These are phyloP conservation scores for Cheilosia vernalis DNA, from an alignment of 2,888 invertebrate genomes.

Conservation along the genomic window DNA sequence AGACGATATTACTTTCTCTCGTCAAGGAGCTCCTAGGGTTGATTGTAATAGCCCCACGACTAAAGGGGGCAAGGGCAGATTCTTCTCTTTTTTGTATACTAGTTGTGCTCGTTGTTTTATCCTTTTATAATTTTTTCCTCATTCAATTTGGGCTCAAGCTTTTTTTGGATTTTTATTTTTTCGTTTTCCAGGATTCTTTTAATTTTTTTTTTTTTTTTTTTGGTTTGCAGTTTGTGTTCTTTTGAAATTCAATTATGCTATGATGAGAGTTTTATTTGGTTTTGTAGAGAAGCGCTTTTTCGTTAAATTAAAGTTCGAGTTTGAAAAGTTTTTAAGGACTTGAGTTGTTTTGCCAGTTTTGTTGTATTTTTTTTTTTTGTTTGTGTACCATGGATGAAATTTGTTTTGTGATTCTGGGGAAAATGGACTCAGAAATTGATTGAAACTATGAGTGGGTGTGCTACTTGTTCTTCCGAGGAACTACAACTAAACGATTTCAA, in stretches of 20 bases:
- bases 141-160: slow-evolving; percentile 56
- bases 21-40: slow-evolving; percentile 40
- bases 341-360: background rate
- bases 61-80: slow-evolving; percentile 19
- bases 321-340: slow-evolving; percentile 49
- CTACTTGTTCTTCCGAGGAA: background rate
- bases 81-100: too few species aligned
- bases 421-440: slow-evolving; percentile 22
- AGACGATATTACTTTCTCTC: slow-evolving; percentile 49
- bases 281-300: slow-evolving; percentile 32
- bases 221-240: slow-evolving; percentile 18
- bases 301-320: slow-evolving; percentile 63
- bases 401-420: slow-evolving; percentile 2
- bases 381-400: background rate
- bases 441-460: background rate
- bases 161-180: slow-evolving; percentile 36
- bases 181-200: slow-evolving; percentile 9
- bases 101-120: slow-evolving; percentile 25
- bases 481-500: background rate
- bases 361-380: slow-evolving; percentile 4
- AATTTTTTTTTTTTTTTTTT: slow-evolving; percentile 8
- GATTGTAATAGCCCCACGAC: slow-evolving; percentile 57
- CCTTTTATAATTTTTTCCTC: slow-evolving; percentile 48
- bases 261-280: slow-evolving; percentile 70
- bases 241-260: slow-evolving; percentile 69